Conservation (phyloP, 2,797 vertebrate species). For the Malacoraja senta region DNA sequence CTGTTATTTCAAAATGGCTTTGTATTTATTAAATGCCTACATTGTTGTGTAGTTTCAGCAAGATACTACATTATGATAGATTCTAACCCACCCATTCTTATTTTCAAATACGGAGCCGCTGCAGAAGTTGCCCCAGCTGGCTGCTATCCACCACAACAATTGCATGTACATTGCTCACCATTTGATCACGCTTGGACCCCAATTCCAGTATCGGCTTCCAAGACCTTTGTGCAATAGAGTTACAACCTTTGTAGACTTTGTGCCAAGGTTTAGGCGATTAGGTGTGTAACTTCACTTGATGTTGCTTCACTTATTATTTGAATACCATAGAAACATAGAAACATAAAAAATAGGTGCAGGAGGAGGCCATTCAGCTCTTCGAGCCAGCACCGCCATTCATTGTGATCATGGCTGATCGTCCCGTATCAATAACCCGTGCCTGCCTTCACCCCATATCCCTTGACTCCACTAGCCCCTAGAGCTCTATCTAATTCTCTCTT, state of each 20-base stretch:
- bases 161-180: too few species aligned
- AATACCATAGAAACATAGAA: too few species aligned
- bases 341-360: too few species aligned
- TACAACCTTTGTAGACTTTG: slow-evolving; percentile 84
- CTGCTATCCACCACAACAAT: slow-evolving; percentile 96
- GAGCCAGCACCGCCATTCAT: too few species aligned
- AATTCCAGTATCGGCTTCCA: slow-evolving; percentile 71
- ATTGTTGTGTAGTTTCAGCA: neutral
- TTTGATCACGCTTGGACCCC: slow-evolving; percentile 86
- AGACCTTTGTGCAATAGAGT: slow-evolving; percentile 65
- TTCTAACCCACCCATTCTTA: slow-evolving; percentile 37
- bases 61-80: neutral
- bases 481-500: too few species aligned
- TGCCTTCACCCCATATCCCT: too few species aligned
- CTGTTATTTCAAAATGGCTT: neutral
- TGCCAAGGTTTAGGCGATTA: slow-evolving; percentile 83
- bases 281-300: slow-evolving; percentile 56
- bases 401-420: too few species aligned
- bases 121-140: slow-evolving; percentile 86
- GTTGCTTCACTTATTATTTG: neutral
- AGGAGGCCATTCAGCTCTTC: too few species aligned
- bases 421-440: too few species aligned
- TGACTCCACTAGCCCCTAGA: too few species aligned
- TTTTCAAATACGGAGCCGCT: slow-evolving; percentile 74
- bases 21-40: too few species aligned